Conservation (phyloP, 2,113 vertebrate species). For the human region DNA sequence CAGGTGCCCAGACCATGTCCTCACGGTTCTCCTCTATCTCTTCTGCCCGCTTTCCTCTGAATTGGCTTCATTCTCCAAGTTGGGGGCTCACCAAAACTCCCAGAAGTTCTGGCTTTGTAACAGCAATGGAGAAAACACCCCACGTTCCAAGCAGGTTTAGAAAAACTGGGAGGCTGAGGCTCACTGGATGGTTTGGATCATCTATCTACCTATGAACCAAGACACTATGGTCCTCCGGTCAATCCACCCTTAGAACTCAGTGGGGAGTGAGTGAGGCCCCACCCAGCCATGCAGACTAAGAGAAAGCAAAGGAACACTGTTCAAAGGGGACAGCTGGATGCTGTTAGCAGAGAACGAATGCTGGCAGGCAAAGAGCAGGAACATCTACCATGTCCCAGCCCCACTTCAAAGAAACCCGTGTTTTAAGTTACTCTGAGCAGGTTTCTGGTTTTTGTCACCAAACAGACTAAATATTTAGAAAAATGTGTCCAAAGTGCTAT, state of each 20-base stretch:
- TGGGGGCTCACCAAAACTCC: background rate
- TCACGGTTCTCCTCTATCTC: background rate
- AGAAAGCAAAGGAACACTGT: background rate
- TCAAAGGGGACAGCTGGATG: background rate
- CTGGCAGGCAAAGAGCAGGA: background rate
- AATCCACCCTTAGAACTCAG: background rate
- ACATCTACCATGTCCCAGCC: background rate
- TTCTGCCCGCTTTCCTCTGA: background rate
- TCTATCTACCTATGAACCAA: background rate
- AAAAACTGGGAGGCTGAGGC: background rate
- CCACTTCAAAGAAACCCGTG: background rate
- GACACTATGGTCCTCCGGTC: background rate
- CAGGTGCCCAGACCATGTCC: too few relatives aligned
- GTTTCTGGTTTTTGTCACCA: background rate
- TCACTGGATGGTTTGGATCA: background rate
- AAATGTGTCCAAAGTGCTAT: background rate
- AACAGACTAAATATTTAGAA: constrained; percentile 44
- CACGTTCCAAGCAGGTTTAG: background rate
- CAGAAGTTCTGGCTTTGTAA: background rate
- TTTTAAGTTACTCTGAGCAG: background rate
- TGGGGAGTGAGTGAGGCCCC: too few relatives aligned
- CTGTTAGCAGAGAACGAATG: background rate
- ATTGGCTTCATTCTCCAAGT: background rate
- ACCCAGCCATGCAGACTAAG: background rate
- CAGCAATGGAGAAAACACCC: background rate